Base-by-base conservation (phyloP, 2,888 invertebrate genomes). In the Nymphalis c-album region DNA sequence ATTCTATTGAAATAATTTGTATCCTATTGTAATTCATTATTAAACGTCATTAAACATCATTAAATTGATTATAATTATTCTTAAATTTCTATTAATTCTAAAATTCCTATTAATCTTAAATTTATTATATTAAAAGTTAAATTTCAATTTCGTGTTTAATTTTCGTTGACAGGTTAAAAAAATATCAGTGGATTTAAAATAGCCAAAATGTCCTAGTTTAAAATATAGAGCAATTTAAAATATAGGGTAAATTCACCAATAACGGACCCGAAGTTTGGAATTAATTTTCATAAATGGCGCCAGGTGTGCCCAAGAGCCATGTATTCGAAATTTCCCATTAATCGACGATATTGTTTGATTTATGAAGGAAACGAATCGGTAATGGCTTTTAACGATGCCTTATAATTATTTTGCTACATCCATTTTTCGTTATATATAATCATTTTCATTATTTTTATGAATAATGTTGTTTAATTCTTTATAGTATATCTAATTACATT, bases 281-380 rank as follows among this genome's bases (percentile, higher is more conserved):
- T 80, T 80, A 80, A 80, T 78, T 77, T 75, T 77, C 78, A 75
- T 74, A 75, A 76, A 76, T 60, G 74, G 75, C 74, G 65, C 73
- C 81, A 81, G 81, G 80, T 81, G 80, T 68, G 68, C 48, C 63
- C 66, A 77, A 79, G 76, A 74, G 78, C 78, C 73, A 74, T 76
- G 77, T 75, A 75, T 74, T 74, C 74, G 50, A 76, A 78, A 74
- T 81, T 77, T 76, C 75, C 76, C 77, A 77, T 78, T 80, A 78
- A 75, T 75, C 73, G 74, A 70, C 69, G 71, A 74, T 71, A 68
- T 73, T 73, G 63, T 72, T 69, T 80, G 80, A 80, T 81, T 80
- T 81, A 81, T 78, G 77, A 72, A 72, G 75, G 75, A 74, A 74
- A 74, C 69, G 64, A 60, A 67, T 67, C 63, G 59, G 75, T 73